Base-by-base conservation (phyloP, 2,888 invertebrate genomes). In the Epirrita christyi region DNA sequence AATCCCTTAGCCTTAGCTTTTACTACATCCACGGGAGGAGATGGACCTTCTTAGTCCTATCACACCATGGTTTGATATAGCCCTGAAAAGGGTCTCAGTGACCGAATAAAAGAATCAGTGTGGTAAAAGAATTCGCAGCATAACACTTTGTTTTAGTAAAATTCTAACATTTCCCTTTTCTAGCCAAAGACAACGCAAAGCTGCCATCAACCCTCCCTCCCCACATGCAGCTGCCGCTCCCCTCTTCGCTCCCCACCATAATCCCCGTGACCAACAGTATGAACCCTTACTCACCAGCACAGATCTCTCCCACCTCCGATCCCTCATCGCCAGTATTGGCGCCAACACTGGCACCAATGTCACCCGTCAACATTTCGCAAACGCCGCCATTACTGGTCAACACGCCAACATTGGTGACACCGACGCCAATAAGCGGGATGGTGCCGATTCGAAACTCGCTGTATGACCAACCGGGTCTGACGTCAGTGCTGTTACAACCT, bases 391-490 rank as follows among this genome's bases (percentile, higher is more conserved):
- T 66, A 56, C 59, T 71, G 36, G 63, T 71, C 55, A 62, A 71
- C 27, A 61, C 73, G 48, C 82, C 81, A 36, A 75, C 79, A 27
- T 66, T 83, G 64, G 78, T 83, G 0, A 68, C 83, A 1, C 83
- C 86, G 0, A 77, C 81, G 7, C 81, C 86, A 0, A 69, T 84
- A 8, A 84, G 84, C 59, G 89, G 91, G 1, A 87, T 84, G 86
- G 90, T 90, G 55, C 88, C 91, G 0, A 88, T 90, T 55, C 72
- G 91, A 55, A 92, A 92, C 50, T 78, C 83, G 10, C 62, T 92
- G 43, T 90, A 91, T 56, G 88, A 90, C 34, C 88, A 90, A 63
- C 67, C 85, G 0, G 88, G 87, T 0, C 53, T 90, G 37, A 85
- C 90, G 0, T 91, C 91, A 0, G 89, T 92, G 3, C 71, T 92